phyloP scores from a whole-genome alignment of 2,888 invertebrate species.

The Noctuana brunneofusca region DNA sequence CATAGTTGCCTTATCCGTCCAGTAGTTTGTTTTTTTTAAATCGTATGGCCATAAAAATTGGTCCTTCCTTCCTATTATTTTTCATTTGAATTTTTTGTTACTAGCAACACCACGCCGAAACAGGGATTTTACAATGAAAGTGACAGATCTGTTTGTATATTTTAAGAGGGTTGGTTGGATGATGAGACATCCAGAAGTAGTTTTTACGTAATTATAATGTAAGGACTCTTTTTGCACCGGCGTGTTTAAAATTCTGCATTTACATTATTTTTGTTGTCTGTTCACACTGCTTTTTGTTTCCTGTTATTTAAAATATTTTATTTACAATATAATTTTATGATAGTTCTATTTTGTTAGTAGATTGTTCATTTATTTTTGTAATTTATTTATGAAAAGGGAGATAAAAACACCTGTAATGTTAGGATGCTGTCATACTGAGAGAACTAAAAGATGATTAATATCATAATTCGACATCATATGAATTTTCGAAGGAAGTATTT shows the following conservation, averaged over 20 bases:
- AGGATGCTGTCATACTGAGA: slow-evolving; percentile 26
- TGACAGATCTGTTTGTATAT: slow-evolving; percentile 16
- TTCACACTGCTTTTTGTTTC: slow-evolving; percentile 35
- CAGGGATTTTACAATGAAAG: slow-evolving; percentile 16
- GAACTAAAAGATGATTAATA: not conserved
- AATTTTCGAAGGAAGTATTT: no score
- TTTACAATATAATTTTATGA: slow-evolving; percentile 7
- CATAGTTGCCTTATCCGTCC: slow-evolving; percentile 20
- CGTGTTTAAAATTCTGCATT: slow-evolving; percentile 42
- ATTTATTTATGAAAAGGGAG: slow-evolving; percentile 31
- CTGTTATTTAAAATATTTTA: slow-evolving; percentile 16
- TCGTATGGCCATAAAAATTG: not conserved
- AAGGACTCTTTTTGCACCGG: slow-evolving; percentile 25
- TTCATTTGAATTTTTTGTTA: not conserved
- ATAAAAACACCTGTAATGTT: slow-evolving; percentile 14
- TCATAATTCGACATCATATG: no score
- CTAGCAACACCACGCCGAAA: slow-evolving; percentile 22
- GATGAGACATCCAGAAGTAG: slow-evolving; percentile 20
- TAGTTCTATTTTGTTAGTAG: slow-evolving; percentile 26
- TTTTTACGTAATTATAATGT: slow-evolving; percentile 6
- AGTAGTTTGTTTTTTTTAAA: slow-evolving; percentile 11
- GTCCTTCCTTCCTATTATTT: not conserved
- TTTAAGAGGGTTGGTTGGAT: slow-evolving; percentile 7
- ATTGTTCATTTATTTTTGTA: slow-evolving; percentile 35
- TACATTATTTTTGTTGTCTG: slow-evolving; percentile 34